Base-by-base conservation (phyloP, 2,113 vertebrate species). In the Brienomyrus longianalis region DNA sequence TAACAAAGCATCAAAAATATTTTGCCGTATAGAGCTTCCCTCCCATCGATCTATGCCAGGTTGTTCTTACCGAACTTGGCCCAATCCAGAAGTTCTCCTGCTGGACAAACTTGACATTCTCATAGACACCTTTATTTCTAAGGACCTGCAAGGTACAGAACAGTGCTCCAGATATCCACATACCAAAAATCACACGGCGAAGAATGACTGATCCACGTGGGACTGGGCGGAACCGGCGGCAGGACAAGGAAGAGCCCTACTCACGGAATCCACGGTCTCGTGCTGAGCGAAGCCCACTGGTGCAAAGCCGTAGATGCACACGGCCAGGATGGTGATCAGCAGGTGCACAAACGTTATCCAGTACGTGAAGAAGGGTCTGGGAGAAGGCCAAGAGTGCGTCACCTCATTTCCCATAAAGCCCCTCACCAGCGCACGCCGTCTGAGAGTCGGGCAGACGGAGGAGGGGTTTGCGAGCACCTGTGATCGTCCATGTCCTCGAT, bases 31-130 rank as follows among this genome's bases (percentile, higher is more conserved):
- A 35, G 54, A 48, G 11, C 39, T 15, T 62, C 54, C 31, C 39
- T 80, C 39, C 59, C 17, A 59, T 23, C 39, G 19, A 45, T 19
- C 48, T 5, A 23, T 1, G 56, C 23, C 54, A 21, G 11, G 35
- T 27, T 7, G n/a, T 1, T 23, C 45, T 90, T 7, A 99, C 98
- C 94, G 98, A 99, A 94, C 98, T 97, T 92, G 98, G 98, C 92
- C 98, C 98, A 0, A 99, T 97, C 98, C 98, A 99, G 94, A 99
- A 99, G 96, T 99, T 99, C 93, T 99, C 98, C 94, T 99, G 98
- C 93, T 99, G 98, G 90, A 99, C 97, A 1, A 97, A 99, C 93
- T 99, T 99, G 91, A 99, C 98, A 35, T 99, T 99, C 96, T 99
- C 98, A 93, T 99, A 99, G 89, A 99, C 98, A 0, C 98, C 98